These are phyloP conservation scores for Sternotherus odoratus DNA, from an alignment of 2,797 vertebrate species.

Conservation along the genomic window DNA sequence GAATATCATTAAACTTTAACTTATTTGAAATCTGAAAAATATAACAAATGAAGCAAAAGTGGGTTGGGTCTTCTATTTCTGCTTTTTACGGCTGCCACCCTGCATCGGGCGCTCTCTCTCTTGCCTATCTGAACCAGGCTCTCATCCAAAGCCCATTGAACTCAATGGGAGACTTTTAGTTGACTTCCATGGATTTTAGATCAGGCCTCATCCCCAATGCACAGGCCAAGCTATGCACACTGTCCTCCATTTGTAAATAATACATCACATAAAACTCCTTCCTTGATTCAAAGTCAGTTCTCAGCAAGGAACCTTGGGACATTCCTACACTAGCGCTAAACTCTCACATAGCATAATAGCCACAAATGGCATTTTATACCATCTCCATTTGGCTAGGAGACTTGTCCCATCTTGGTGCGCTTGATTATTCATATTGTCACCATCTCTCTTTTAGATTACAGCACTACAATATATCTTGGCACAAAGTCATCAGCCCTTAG, in stretches of 20 bases:
- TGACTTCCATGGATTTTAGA: neutral
- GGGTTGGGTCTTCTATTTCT: neutral
- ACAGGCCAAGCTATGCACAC: neutral
- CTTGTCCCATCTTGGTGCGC: neutral
- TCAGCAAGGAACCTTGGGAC: neutral
- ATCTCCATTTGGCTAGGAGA: conserved; percentile 5
- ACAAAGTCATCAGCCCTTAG: neutral
- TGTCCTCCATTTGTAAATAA: conserved; percentile 28
- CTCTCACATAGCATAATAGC: neutral
- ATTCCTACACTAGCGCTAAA: neutral
- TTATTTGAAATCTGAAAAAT: neutral
- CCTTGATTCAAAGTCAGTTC: conserved; percentile 9
- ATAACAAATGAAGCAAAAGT: neutral
- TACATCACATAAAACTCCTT: neutral
- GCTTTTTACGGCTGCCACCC: neutral
- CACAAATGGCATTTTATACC: neutral
- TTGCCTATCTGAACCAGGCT: neutral
- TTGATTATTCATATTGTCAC: neutral
- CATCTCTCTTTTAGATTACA: neutral
- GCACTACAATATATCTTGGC: neutral
- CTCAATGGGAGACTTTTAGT: neutral
- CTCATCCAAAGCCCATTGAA: neutral
- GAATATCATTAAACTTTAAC: neutral
- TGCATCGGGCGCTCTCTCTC: neutral
- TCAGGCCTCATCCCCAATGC: neutral